Evolutionary conservation across 2,888 invertebrate species (phyloP), one percentile per base, ranked within the genome.

Genomic region (Oxystoma pomonae): DNA sequence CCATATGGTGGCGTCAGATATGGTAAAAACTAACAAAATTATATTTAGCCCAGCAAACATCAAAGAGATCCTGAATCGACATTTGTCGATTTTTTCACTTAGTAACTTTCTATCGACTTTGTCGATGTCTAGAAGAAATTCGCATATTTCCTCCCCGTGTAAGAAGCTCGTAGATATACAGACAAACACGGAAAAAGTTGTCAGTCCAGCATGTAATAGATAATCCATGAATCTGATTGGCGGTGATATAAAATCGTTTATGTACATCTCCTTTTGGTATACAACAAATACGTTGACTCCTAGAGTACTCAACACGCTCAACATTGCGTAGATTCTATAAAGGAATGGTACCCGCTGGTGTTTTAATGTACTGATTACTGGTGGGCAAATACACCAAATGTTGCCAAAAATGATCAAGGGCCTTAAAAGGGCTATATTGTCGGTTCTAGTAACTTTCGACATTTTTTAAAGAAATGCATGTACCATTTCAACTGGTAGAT

Each of bases 181-280:
- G 2, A 22, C 22, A 20, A 20, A 50, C 20, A 49, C 19, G 1
- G 58, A 20, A 50, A 50, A 58, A n/a, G 18, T 16, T 12, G 49
- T 58, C 3, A 49, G 20, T 18, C 35, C 35, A 49, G 17, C 16
- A 1, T 18, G 7, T n/a, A 3, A 1, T 1, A 58, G 16, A 17
- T 58, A 58, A 49, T 58, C 58, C 49, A 58, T 58, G 18, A 49
- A 58, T 58, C 49, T 58, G 12, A 35, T 49, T 22, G 19, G 49
- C 18, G 18, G 18, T 35, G 16, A 18, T 7, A 19, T 17, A 17
- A 35, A 16, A n/a, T 35, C 35, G 12, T 12, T 35, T 35, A 35
- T 3, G 35, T 35, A 7, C 35, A 35, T 19, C 16, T 49, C 58
- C 16, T 22, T 22, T n/a, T 50, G 16, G 19, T 58, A 58, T 3